phyloP scores from a whole-genome alignment of 2,113 vertebrate genomes.

The Ammodramus savannarum region DNA sequence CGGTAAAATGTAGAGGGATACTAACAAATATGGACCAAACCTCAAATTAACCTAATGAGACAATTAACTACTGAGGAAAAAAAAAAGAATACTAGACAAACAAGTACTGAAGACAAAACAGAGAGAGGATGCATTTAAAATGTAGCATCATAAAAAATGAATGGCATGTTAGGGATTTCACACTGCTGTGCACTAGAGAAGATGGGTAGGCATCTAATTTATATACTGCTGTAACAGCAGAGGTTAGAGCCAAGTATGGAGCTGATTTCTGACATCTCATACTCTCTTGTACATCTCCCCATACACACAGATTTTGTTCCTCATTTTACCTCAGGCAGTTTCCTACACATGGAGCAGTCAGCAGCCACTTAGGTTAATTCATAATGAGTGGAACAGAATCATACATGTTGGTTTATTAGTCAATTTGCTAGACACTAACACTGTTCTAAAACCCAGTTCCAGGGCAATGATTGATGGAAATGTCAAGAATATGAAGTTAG shows the following conservation, averaged over 20 bases:
- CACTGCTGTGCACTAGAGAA: neutral
- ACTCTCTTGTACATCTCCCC: neutral
- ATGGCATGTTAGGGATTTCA: neutral
- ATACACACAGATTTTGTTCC: neutral
- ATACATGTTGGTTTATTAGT: neutral
- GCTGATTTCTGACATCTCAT: neutral
- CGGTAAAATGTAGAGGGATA: neutral
- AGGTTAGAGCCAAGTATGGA: neutral
- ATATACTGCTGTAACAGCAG: neutral
- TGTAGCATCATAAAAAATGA: neutral
- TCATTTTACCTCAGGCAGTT: constrained; percentile 28
- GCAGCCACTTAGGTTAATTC: constrained; percentile 26
- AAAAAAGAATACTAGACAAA: neutral
- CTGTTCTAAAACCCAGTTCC: neutral
- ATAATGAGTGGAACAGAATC: constrained; percentile 5
- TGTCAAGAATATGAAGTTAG: constrained; percentile 2
- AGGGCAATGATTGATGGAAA: neutral
- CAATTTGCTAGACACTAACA: neutral
- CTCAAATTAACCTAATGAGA: constrained; percentile 46
- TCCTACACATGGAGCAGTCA: neutral
- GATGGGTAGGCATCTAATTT: neutral
- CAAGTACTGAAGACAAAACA: neutral
- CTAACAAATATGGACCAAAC: neutral
- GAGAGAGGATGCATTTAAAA: neutral
- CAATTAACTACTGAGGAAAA: neutral